These are phyloP conservation scores for Choreutis nemorana DNA, from an alignment of 2,888 invertebrate genomes.

Conservation along the genomic window DNA sequence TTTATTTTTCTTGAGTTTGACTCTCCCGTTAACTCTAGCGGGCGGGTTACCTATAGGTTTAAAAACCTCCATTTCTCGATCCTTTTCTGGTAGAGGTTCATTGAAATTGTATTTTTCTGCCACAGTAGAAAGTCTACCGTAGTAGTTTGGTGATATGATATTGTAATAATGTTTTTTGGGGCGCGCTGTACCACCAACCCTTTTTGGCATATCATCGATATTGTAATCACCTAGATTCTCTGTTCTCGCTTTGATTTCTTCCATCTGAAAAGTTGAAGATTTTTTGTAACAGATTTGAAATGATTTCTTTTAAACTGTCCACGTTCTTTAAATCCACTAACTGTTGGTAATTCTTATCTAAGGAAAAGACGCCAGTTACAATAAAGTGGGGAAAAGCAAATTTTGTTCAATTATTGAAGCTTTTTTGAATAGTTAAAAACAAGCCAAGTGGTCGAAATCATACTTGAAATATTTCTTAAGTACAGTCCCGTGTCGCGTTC, in stretches of 20 bases:
- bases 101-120: constrained; percentile 39
- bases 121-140: constrained; percentile 22
- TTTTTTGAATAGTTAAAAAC: too few species aligned
- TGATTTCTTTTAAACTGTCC: too few species aligned
- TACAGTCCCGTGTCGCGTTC: too few species aligned
- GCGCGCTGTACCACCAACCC: constrained; percentile 1
- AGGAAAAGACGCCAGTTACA: too few species aligned
- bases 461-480: too few species aligned
- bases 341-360: too few species aligned
- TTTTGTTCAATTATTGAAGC: too few species aligned
- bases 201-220: constrained; percentile 3
- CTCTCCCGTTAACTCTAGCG: constrained; percentile 27
- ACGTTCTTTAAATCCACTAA: too few species aligned
- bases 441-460: too few species aligned
- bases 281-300: too few species aligned
- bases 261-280: constrained; percentile 3
- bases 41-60: constrained; percentile 20
- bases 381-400: too few species aligned
- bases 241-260: constrained; percentile 22
- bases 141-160: constrained; percentile 31
- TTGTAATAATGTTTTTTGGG: constrained; percentile 14
- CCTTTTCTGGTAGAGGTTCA: constrained; percentile 37
- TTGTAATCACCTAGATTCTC: constrained; percentile 19
- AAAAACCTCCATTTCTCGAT: constrained; percentile 24
- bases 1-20: constrained; percentile 12